phyloP scores from a whole-genome alignment of 2,113 vertebrate species.

The Sisor rabdophorus region DNA sequence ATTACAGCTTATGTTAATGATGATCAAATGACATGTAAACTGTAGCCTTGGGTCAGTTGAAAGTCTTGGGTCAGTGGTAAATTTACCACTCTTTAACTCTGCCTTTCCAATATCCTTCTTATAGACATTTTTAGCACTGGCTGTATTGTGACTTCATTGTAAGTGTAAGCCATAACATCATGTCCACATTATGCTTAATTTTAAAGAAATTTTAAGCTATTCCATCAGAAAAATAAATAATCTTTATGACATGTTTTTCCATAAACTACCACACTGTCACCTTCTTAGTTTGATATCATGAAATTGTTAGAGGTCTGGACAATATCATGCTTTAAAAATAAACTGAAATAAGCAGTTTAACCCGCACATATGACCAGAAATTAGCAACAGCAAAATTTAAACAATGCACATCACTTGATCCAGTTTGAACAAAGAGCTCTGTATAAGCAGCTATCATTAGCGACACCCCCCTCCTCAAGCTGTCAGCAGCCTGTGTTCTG shows the following conservation, averaged over 20 bases:
- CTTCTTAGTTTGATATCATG: slow-evolving; percentile 63
- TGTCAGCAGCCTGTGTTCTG: slow-evolving; percentile 60
- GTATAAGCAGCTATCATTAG: slow-evolving; percentile 69
- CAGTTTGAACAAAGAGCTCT: slow-evolving; percentile 65
- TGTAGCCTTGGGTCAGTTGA: too few relatives aligned
- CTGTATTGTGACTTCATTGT: too few relatives aligned
- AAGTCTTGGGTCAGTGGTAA: too few relatives aligned
- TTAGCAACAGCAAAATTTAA: slow-evolving; percentile 72
- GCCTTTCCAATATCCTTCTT: too few relatives aligned
- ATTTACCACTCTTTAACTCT: too few relatives aligned
- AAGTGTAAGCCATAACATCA: too few relatives aligned
- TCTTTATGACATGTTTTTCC: not conserved
- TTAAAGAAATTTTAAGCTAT: too few relatives aligned
- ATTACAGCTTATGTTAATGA: too few relatives aligned
- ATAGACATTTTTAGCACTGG: too few relatives aligned
- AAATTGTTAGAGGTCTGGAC: not conserved
- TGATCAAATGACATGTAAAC: too few relatives aligned
- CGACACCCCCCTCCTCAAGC: slow-evolving; percentile 43
- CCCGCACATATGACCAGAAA: slow-evolving; percentile 68
- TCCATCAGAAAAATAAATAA: too few relatives aligned
- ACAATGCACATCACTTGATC: slow-evolving; percentile 69
- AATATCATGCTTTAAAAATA: not conserved
- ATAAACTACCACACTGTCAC: slow-evolving; percentile 43
- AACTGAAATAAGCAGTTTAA: slow-evolving; percentile 67
- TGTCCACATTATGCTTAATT: too few relatives aligned